Percentiles rank a stretch among this genome's conserved stretches.
Evolutionary conservation across 1,140 invertebrate species (phyloP).

Genomic region (Plectrocnemia conspersa): DNA sequence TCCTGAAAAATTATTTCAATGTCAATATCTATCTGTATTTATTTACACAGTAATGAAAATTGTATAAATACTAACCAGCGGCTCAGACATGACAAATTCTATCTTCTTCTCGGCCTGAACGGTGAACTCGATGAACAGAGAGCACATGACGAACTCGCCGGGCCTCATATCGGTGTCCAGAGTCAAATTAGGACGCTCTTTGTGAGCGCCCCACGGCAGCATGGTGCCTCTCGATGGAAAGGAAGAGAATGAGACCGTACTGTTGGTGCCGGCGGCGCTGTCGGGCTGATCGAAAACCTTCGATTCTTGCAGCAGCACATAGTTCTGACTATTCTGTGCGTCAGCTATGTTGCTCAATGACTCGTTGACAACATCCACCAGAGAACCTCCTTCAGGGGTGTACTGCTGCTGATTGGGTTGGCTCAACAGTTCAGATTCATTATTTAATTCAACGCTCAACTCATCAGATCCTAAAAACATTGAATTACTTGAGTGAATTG

Average conservation of each 20-base stretch:
- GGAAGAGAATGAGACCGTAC: neutral
- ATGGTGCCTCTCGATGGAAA: conserved; percentile 46
- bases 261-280: neutral
- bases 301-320: too few species aligned
- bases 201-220: conserved; percentile 76
- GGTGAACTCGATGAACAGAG: conserved; percentile 91
- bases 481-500: too few species aligned
- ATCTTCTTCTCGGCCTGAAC: conserved; percentile 91
- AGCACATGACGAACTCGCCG: conserved; percentile 92
- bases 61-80: conserved; percentile 57
- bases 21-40: neutral
- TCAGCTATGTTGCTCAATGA: too few species aligned
- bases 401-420: too few species aligned
- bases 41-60: neutral
- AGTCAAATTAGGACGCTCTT: conserved; percentile 62
- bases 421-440: neutral
- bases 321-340: too few species aligned
- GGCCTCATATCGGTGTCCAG: conserved; percentile 68
- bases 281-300: too few species aligned
- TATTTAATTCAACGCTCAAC: too few species aligned
- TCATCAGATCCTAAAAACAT: too few species aligned
- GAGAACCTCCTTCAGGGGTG: too few species aligned
- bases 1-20: conserved; percentile 63
- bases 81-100: conserved; percentile 88
- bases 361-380: too few species aligned